Conservation (phyloP, 2,113 vertebrate species). For the Nannospalax galili region DNA sequence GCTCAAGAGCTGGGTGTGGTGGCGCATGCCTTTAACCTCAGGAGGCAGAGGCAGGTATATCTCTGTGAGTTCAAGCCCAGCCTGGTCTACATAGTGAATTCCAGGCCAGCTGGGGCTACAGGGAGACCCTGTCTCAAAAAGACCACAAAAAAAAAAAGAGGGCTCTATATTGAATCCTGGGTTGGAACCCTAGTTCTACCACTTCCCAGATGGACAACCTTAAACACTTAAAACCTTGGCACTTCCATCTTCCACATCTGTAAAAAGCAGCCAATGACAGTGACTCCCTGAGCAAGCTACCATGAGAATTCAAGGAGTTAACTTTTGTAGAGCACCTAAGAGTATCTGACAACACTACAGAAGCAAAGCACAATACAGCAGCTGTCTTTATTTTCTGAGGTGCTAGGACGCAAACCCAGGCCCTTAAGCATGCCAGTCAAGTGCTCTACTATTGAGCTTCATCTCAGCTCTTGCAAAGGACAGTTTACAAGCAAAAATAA, state of each 20-base stretch:
- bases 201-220: neutral
- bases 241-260: neutral
- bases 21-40: too few relatives aligned
- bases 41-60: too few relatives aligned
- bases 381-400: too few relatives aligned
- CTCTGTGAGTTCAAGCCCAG: too few relatives aligned
- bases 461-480: neutral
- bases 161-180: neutral
- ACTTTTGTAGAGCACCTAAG: too few relatives aligned
- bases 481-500: slow-evolving; percentile 20
- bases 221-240: neutral
- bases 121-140: neutral
- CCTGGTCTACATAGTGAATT: too few relatives aligned
- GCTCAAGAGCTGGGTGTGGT: too few relatives aligned
- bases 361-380: too few relatives aligned
- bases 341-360: too few relatives aligned
- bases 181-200: neutral
- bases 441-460: neutral
- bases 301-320: neutral
- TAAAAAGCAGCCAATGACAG: slow-evolving; percentile 15
- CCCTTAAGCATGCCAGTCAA: neutral
- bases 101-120: too few relatives aligned
- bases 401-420: too few relatives aligned
- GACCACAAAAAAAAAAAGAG: neutral
- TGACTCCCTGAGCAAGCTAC: neutral